A percentile compares a stretch with the other conserved stretches of the same genome.
phyloP scores from a whole-genome alignment of 2,797 vertebrate genomes.

The Bryconaethiops microstoma region DNA sequence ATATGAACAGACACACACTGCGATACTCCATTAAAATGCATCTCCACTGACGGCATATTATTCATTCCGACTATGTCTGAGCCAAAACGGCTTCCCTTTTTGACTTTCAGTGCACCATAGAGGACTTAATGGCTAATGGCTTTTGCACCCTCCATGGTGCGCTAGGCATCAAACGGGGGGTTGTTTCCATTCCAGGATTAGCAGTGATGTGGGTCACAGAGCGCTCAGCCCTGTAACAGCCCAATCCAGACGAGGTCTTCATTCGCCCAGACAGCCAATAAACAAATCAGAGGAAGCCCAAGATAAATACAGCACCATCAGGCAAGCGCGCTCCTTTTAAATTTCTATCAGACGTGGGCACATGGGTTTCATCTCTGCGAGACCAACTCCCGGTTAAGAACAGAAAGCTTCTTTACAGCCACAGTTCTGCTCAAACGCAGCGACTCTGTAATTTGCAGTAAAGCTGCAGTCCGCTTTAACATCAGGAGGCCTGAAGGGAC shows the following conservation, averaged over 20 bases:
- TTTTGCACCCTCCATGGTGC: neutral
- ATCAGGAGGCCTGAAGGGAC: too few species aligned
- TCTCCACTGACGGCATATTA: neutral
- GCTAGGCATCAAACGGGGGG: neutral
- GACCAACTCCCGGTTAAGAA: neutral
- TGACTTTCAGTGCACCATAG: neutral
- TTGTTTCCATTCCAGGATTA: constrained; percentile 6
- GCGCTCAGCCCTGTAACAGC: neutral
- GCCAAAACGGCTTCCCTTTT: neutral
- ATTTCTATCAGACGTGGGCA: constrained; percentile 16
- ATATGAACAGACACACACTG: constrained; percentile 47
- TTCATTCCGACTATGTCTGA: neutral
- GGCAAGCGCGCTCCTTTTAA: neutral
- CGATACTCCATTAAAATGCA: neutral
- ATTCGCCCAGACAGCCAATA: constrained; percentile 45
- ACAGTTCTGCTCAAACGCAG: neutral
- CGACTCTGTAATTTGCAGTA: neutral
- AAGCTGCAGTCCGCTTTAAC: neutral
- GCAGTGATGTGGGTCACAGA: neutral
- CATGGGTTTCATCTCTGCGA: neutral
- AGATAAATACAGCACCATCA: constrained; percentile 42
- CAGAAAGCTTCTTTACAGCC: neutral
- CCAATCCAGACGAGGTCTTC: neutral
- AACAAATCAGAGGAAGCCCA: constrained; percentile 53
- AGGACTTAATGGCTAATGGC: neutral